These are phyloP conservation scores for Chesias legatella DNA, from an alignment of 2,888 invertebrate species.

Conservation along the genomic window DNA sequence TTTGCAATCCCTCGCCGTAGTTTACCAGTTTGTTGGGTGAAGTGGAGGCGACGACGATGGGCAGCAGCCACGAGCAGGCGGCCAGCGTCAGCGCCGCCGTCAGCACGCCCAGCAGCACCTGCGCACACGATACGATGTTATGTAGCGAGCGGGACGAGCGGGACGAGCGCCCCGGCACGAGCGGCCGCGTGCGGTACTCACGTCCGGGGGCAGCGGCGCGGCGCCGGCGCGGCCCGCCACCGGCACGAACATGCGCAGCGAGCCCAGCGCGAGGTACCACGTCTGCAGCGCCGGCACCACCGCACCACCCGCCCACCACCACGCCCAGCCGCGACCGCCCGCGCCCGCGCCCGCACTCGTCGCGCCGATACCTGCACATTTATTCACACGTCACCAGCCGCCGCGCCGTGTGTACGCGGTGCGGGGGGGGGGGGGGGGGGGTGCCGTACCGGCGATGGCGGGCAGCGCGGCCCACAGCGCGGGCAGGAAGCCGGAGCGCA, in stretches of 20 bases:
- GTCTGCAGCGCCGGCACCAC: slow-evolving; percentile 83
- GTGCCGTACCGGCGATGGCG: slow-evolving; percentile 54
- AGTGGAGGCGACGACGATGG: slow-evolving; percentile 40
- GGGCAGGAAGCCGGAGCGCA: slow-evolving; percentile 85
- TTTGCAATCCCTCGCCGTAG: too few relatives aligned
- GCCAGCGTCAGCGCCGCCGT: slow-evolving; percentile 62
- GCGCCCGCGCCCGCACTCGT: slow-evolving; percentile 63
- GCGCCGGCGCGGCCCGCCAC: slow-evolving; percentile 89
- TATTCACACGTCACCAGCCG: too few relatives aligned
- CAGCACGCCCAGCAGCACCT: slow-evolving; percentile 47
- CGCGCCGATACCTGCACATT: slow-evolving; percentile 27
- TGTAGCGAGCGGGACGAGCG: not conserved
- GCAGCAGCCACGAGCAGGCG: slow-evolving; percentile 56
- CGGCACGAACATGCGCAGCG: slow-evolving; percentile 88
- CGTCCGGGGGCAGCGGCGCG: slow-evolving; percentile 84
- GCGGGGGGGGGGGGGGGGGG: too few relatives aligned
- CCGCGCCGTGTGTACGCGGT: too few relatives aligned
- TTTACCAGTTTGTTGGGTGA: too few relatives aligned
- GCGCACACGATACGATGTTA: slow-evolving; percentile 3
- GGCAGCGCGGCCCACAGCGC: slow-evolving; percentile 83
- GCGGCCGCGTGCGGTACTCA: slow-evolving; percentile 54
- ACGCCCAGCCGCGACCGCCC: slow-evolving; percentile 76
- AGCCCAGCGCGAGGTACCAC: slow-evolving; percentile 85
- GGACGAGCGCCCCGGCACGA: not conserved
- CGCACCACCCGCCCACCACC: slow-evolving; percentile 73